These are phyloP conservation scores for Bombus affinis DNA, from an alignment of 1,140 invertebrate species.

Conservation along the genomic window DNA sequence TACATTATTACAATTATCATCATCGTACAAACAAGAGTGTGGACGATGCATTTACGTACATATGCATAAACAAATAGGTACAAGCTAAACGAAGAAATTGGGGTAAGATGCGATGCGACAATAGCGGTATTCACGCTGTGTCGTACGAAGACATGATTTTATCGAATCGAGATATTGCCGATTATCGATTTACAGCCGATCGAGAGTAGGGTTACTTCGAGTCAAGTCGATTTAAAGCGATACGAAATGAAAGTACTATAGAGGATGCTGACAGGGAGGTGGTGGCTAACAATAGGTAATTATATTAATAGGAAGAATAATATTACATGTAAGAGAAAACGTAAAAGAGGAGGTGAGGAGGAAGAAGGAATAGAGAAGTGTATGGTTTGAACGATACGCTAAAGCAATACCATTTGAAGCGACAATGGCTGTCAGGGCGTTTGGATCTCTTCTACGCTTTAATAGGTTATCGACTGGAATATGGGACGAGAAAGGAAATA, in stretches of 20 bases:
- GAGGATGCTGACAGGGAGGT: background rate
- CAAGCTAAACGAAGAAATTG: background rate
- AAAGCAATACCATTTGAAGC: background rate
- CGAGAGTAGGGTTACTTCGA: background rate
- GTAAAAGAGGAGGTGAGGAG: background rate
- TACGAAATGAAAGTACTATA: background rate
- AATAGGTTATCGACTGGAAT: conserved; percentile 2
- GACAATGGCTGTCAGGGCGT: conserved; percentile 42
- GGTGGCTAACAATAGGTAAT: background rate
- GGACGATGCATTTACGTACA: background rate
- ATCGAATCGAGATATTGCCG: background rate
- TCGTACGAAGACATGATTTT: too few species aligned
- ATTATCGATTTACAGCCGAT: background rate
- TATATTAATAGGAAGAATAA: background rate
- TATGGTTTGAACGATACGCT: background rate
- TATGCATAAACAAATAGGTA: background rate
- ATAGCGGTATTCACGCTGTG: too few species aligned
- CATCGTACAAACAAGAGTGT: too few species aligned
- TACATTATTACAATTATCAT: background rate
- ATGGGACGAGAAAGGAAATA: conserved; percentile 3
- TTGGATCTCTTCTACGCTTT: conserved; percentile 19
- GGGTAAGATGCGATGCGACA: too few species aligned
- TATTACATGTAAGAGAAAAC: background rate
- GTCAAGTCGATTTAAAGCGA: conserved; percentile 1
- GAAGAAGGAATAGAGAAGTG: too few species aligned